A percentile compares a stretch with the other conserved stretches of the same genome.
These are phyloP conservation scores for Girardinus metallicus DNA, from an alignment of 2,797 vertebrate genomes.

Conservation along the genomic window DNA sequence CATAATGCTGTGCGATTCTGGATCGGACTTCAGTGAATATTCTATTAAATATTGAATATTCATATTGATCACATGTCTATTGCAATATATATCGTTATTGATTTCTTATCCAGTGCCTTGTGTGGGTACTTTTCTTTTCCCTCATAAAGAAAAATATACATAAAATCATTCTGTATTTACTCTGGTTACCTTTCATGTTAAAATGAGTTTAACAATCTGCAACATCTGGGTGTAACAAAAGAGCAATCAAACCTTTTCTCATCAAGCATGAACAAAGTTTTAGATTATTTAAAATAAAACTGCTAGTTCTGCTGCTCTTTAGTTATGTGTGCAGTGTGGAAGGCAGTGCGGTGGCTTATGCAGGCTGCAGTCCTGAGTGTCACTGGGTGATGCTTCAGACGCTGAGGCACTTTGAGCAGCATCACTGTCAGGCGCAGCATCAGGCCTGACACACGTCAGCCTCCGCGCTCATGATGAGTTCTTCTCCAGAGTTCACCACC, in stretches of 20 bases:
- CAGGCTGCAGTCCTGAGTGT: not conserved
- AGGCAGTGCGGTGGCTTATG: not conserved
- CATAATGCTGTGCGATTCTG: no score
- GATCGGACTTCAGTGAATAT: no score
- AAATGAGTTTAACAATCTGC: not conserved
- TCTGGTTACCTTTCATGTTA: not conserved
- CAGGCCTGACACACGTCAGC: slow-evolving; percentile 3
- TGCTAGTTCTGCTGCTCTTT: not conserved
- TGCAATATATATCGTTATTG: no score
- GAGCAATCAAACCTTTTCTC: not conserved
- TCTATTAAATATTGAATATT: no score
- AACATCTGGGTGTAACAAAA: not conserved
- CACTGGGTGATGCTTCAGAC: not conserved
- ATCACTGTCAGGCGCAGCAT: not conserved
- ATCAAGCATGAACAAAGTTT: not conserved
- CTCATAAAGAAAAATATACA: no score
- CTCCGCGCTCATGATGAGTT: not conserved
- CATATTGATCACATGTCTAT: no score
- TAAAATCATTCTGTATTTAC: not conserved
- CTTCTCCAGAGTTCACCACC: not conserved
- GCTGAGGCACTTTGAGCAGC: not conserved
- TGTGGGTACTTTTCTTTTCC: no score
- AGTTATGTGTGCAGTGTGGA: not conserved
- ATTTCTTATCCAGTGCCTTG: no score
- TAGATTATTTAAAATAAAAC: not conserved